These are phyloP conservation scores for Varecia variegata DNA, from an alignment of 2,797 vertebrate genomes.

Conservation along the genomic window DNA sequence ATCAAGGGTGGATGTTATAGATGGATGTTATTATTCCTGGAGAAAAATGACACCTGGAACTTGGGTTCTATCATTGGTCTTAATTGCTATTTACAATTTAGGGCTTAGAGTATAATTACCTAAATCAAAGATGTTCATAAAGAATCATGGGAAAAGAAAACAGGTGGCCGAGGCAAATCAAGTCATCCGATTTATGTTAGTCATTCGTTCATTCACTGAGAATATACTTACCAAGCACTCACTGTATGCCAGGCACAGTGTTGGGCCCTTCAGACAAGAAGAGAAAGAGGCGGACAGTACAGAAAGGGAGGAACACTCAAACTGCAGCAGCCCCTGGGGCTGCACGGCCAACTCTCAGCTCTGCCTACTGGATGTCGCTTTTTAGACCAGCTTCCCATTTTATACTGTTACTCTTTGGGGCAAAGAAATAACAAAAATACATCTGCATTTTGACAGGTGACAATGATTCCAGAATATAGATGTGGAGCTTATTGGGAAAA, in stretches of 20 bases:
- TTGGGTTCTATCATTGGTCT: neutral
- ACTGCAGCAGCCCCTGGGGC: neutral
- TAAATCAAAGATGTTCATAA: neutral
- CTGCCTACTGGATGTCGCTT: neutral
- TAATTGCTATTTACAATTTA: slow-evolving; percentile 36
- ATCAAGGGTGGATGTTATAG: neutral
- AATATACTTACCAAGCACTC: neutral
- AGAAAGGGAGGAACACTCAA: neutral
- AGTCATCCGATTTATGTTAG: neutral
- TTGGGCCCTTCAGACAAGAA: neutral
- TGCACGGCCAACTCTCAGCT: accelerated
- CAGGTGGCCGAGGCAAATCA: neutral
- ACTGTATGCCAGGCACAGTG: neutral
- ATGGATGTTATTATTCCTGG: neutral
- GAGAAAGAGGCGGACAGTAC: neutral
- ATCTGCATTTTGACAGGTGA: neutral
- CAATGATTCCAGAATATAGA: neutral
- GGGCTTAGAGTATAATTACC: neutral
- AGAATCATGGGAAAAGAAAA: neutral
- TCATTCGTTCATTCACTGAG: neutral
- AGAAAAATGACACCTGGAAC: slow-evolving; percentile 21
- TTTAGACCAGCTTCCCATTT: neutral
- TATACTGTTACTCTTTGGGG: neutral
- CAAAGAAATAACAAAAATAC: neutral
- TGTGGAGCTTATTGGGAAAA: neutral